These are phyloP conservation scores for Frankliniella intonsa DNA, from an alignment of 2,888 invertebrate genomes.

Conservation along the genomic window DNA sequence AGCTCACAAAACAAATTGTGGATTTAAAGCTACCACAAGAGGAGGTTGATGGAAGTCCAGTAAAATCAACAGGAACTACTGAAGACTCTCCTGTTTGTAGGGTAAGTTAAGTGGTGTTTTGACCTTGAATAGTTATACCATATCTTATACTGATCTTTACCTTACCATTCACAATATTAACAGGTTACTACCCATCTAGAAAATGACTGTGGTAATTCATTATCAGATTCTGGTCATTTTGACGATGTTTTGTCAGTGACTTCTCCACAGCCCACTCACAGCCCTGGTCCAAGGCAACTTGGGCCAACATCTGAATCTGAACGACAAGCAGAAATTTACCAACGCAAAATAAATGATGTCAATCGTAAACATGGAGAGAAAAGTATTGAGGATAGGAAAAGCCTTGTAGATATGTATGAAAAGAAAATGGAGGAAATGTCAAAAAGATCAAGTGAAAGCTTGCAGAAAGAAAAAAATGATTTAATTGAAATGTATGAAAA, in stretches of 20 bases:
- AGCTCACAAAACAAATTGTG: slow-evolving; percentile 71
- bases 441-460: slow-evolving; percentile 50
- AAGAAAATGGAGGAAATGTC: slow-evolving; percentile 70
- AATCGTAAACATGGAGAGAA: neutral
- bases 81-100: neutral
- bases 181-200: neutral
- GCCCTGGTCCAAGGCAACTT: neutral
- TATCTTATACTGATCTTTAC: neutral
- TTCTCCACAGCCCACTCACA: neutral
- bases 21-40: slow-evolving; percentile 73
- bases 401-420: slow-evolving; percentile 66
- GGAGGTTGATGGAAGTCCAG: neutral
- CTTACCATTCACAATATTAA: neutral
- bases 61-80: neutral
- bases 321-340: neutral
- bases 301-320: neutral
- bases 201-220: slow-evolving; percentile 48
- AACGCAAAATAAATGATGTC: neutral
- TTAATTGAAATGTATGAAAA: slow-evolving; percentile 66
- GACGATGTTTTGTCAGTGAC: slow-evolving; percentile 53
- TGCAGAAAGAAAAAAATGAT: slow-evolving; percentile 46
- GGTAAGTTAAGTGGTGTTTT: neutral
- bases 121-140: neutral
- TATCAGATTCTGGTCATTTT: slow-evolving; percentile 81
- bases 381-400: slow-evolving; percentile 55